Evolutionary conservation across 2,113 vertebrate genomes (phyloP).

Genomic region (Psittacara wagleri): DNA sequence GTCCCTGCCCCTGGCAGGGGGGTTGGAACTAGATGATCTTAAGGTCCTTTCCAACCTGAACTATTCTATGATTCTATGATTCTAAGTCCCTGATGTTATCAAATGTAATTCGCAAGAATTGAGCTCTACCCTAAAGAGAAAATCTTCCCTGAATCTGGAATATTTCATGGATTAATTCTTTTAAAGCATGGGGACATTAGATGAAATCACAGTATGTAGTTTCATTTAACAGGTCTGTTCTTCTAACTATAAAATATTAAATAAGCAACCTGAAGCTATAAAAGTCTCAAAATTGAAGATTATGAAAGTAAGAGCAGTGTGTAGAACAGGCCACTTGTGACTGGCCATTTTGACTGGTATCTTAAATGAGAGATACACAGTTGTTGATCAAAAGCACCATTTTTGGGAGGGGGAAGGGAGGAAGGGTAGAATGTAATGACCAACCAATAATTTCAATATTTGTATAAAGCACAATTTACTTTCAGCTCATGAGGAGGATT

Average conservation of each 20-base stretch:
- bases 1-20: too few species aligned
- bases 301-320: background rate
- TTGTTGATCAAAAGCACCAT: background rate
- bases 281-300: background rate
- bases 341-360: background rate
- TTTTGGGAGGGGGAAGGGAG: background rate
- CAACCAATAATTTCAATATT: conserved; percentile 31
- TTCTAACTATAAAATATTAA: background rate
- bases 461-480: conserved; percentile 24
- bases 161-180: conserved; percentile 27
- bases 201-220: background rate
- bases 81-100: background rate
- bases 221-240: conserved; percentile 5
- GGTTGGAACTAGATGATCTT: too few species aligned
- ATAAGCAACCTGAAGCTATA: background rate
- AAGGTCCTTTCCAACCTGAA: too few species aligned
- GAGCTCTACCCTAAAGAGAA: background rate
- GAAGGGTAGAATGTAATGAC: background rate
- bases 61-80: too few species aligned
- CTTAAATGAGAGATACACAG: background rate
- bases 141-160: background rate
- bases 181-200: background rate
- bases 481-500: conserved; percentile 16
- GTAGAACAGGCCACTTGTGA: background rate
- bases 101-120: background rate